Evolutionary conservation across 2,888 invertebrate species (phyloP), one percentile per base, ranked within the genome.

Genomic region (Caradrina clavipalpis): DNA sequence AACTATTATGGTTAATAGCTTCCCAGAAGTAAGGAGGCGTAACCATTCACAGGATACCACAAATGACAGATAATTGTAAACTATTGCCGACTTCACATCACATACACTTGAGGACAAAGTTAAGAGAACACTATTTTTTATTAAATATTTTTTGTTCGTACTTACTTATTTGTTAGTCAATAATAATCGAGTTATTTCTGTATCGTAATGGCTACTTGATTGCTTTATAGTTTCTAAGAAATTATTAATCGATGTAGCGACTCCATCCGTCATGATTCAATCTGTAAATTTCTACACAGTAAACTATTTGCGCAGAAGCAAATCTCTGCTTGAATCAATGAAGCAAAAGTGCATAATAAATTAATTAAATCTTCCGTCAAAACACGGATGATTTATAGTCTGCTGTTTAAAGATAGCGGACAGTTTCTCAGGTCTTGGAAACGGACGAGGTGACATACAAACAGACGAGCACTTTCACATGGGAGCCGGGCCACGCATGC

Each of bases 381-480:
- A 72, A 67, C 76, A 76, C 49, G 51, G 35, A 66, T 79, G 76
- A 79, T 80, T 76, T 58, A 80, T 81, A 71, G 66, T 77, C 60
- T 54, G 55, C 50, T 77, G 53, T 78, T 65, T 69, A 74, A 73
- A 75, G 78, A 79, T 76, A 74, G 74, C 73, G 58, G 68, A 50
- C 56, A 63, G 60, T 76, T 76, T 83, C 80, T 74, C 84, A 82
- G 61, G 58, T 75, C 80, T 83, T 81, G 82, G 82, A 80, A 79
- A 66, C 70, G 72, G 74, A 71, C 76, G 78, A 82, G 76, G 77
- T 86, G 86, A 86, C 86, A 85, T 69, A 89, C 85, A 87, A 86
- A 86, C 86, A 78, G 81, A 78, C 72, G 76, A 78, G 80, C 89
- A 92, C 93, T 93, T 92, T 93, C 93, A 85, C 92, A 86, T 91